Evolutionary conservation across 2,888 invertebrate species (phyloP).

Genomic region (Lochmaea crataegi): DNA sequence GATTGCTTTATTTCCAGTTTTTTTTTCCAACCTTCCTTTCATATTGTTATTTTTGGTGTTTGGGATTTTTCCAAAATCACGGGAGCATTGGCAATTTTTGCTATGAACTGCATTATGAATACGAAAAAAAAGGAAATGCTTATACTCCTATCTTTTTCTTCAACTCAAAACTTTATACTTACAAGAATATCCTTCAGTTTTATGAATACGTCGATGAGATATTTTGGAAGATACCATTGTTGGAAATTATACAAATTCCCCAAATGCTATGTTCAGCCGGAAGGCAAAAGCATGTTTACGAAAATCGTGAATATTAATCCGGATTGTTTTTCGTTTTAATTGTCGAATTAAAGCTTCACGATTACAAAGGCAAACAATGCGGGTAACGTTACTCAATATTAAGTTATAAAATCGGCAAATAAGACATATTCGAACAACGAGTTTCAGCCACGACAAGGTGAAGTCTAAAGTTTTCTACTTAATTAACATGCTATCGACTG

Average conservation of each 20-base stretch:
- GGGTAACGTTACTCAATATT: constrained; percentile 42
- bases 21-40: no score
- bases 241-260: neutral
- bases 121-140: no score
- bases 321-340: constrained; percentile 14
- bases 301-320: neutral
- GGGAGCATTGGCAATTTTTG: no score
- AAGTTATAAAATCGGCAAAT: constrained; percentile 52
- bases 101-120: no score
- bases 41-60: no score
- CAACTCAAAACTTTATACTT: no score
- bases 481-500: constrained; percentile 54
- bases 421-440: constrained; percentile 50
- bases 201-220: no score
- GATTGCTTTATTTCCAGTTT: no score
- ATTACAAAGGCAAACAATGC: constrained; percentile 25
- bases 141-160: no score
- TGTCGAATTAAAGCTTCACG: constrained; percentile 22
- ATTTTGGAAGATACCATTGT: no score
- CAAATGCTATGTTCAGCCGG: neutral
- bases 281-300: neutral
- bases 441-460: constrained; percentile 51
- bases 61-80: no score
- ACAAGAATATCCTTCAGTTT: no score
- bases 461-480: constrained; percentile 53